Conservation (phyloP, 1,140 invertebrate genomes). For the Lasioglossum baleicum region DNA sequence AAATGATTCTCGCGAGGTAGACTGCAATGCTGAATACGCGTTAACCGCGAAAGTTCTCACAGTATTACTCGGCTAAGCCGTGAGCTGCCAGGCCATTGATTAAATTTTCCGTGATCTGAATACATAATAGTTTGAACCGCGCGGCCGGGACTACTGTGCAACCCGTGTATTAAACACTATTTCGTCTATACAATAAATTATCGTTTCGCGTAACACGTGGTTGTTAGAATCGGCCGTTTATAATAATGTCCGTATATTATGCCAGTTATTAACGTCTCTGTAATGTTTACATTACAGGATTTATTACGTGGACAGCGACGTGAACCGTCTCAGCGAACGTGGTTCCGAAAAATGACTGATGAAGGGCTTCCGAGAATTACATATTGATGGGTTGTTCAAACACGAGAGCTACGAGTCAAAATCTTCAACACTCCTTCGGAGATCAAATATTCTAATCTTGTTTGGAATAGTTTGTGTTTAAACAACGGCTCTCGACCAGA, state of each 20-base stretch:
- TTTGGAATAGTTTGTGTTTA: too few species aligned
- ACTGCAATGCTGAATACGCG: background rate
- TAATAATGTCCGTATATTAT: slow-evolving; percentile 4
- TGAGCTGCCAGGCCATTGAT: background rate
- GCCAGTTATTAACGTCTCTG: slow-evolving; percentile 30
- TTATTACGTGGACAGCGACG: background rate
- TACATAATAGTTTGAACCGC: slow-evolving; percentile 34
- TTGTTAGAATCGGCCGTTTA: slow-evolving; percentile 19
- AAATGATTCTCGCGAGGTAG: background rate
- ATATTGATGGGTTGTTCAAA: too few species aligned
- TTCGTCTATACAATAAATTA: slow-evolving; percentile 37
- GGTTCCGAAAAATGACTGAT: slow-evolving; percentile 1
- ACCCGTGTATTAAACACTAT: slow-evolving; percentile 15
- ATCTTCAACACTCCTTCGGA: too few species aligned
- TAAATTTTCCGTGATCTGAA: slow-evolving; percentile 26
- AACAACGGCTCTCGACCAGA: too few species aligned
- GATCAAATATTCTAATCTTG: too few species aligned
- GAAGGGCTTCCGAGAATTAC: too few species aligned
- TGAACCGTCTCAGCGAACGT: slow-evolving; percentile 9
- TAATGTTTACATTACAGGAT: slow-evolving; percentile 43
- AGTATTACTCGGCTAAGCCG: background rate
- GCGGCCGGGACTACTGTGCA: background rate
- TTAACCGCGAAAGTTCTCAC: slow-evolving; percentile 9
- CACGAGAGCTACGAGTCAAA: too few species aligned
- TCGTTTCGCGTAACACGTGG: background rate